Evolutionary conservation across 2,113 vertebrate genomes (phyloP).

Genomic region (Antennarius striatus): DNA sequence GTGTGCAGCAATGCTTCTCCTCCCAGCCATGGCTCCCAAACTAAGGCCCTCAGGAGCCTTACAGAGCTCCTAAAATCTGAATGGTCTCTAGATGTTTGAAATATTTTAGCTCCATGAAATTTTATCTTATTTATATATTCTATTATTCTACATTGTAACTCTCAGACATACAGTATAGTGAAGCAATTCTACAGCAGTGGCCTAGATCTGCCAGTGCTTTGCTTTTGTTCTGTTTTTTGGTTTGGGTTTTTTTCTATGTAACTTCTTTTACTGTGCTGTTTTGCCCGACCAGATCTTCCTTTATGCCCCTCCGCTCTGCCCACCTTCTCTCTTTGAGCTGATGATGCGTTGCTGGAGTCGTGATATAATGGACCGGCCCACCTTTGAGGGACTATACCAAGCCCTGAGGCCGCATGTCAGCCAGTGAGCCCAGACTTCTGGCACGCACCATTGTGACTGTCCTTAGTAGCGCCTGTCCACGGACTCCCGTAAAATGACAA

Average conservation of each 20-base stretch:
- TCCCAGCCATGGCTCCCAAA: not conserved
- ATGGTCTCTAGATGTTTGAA: too few species aligned
- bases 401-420: constrained; percentile 83
- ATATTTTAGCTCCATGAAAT: too few species aligned
- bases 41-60: too few species aligned
- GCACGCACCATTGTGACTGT: constrained; percentile 21
- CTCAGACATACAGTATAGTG: too few species aligned
- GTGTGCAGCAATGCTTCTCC: not conserved
- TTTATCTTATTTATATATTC: too few species aligned
- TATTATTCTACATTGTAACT: too few species aligned
- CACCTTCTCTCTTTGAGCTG: constrained; percentile 82
- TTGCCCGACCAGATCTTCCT: constrained; percentile 78
- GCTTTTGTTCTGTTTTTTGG: too few species aligned
- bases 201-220: too few species aligned
- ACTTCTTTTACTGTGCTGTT: not conserved
- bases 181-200: too few species aligned
- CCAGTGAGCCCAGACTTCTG: constrained; percentile 55
- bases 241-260: not conserved
- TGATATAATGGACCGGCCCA: constrained; percentile 81
- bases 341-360: constrained; percentile 87
- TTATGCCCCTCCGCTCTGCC: constrained; percentile 82
- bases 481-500: constrained; percentile 16
- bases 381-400: constrained; percentile 82
- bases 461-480: constrained; percentile 20
- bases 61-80: too few species aligned